Base-by-base conservation (phyloP, 2,888 invertebrate species). In the Drosophila seclusa region DNA sequence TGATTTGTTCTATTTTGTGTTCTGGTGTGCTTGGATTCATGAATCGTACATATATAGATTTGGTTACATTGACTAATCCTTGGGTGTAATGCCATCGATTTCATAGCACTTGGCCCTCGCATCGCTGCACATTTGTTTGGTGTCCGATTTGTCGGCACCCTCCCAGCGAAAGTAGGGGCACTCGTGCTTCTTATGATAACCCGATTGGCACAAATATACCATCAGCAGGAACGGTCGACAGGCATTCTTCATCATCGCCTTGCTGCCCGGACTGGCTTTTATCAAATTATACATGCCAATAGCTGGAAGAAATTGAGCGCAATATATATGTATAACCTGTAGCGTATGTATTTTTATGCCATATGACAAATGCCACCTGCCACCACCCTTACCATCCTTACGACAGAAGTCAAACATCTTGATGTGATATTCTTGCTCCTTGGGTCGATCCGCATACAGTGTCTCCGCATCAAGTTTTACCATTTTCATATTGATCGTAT, bases 91-190 rank as follows among this genome's bases (percentile, higher is more conserved):
- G 0, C 85, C 91, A 45, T 89, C 91, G 6, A 90, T 64, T 8
- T 32, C 67, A 59, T 90, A 89, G 36, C 90, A 90, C 50, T 81
- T 83, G 2, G 53, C 49, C 32, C 57, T 79, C 1, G 77, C 80
- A 5, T 68, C 57, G 6, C 49, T 34, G 48, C 90, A 90, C 13
- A n/a, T 24, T 7, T 73, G 31, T 21, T 55, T 55, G 5, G 32
- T 58, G 10, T 31, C 42, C 2, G 62, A 31, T 6, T 72, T 67
- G 0, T n/a, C 50, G 2, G 0, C 18, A 7, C 83, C 76, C 49
- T 73, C 68, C 90, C 90, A 90, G 1, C 76, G 78, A 53, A 85
- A 91, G 32, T 90, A 90, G 10, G 90, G 90, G 21, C 90, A 90
- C 16, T 65, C 68, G 10, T 83, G 42, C 42, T 83, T 87, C 11